Percentiles rank a stretch among this genome's conserved stretches.
phyloP scores from a whole-genome alignment of 2,797 vertebrate genomes.

The Urocyon cinereoargenteus region DNA sequence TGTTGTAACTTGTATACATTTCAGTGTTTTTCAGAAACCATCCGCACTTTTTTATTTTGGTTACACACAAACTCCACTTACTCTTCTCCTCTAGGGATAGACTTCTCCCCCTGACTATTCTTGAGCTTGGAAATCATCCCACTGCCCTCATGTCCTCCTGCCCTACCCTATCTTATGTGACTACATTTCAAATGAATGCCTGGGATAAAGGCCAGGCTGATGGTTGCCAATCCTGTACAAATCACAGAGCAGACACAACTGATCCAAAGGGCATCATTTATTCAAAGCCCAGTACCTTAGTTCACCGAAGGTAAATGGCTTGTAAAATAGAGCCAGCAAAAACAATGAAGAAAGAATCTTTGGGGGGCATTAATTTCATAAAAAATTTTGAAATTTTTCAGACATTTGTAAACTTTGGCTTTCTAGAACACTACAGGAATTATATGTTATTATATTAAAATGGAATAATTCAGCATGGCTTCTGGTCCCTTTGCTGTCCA shows the following conservation, averaged over 20 bases:
- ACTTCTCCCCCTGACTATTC: neutral
- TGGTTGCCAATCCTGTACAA: slow-evolving; percentile 29
- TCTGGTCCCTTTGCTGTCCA: neutral
- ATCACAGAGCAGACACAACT: neutral
- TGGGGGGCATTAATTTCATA: slow-evolving; percentile 59
- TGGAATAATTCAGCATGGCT: slow-evolving; percentile 7
- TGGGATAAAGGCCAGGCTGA: neutral
- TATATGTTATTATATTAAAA: slow-evolving; percentile 25
- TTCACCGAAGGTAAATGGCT: slow-evolving; percentile 65
- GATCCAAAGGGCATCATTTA: neutral
- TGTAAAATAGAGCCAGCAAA: slow-evolving; percentile 57
- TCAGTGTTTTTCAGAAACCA: slow-evolving; percentile 40
- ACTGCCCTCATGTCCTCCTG: neutral
- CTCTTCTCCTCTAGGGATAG: neutral
- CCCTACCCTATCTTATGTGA: neutral
- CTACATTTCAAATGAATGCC: slow-evolving; percentile 31
- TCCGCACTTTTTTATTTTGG: slow-evolving; percentile 32
- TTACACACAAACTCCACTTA: slow-evolving; percentile 13
- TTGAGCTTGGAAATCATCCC: neutral
- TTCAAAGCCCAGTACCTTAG: slow-evolving; percentile 24
- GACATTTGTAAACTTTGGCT: slow-evolving; percentile 43
- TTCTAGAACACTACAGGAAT: slow-evolving; percentile 42
- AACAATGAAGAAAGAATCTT: slow-evolving; percentile 71
- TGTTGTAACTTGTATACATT: slow-evolving; percentile 66
- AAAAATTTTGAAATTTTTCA: slow-evolving; percentile 54